Conservation (phyloP, 2,888 invertebrate species). For the Muscina levida region DNA sequence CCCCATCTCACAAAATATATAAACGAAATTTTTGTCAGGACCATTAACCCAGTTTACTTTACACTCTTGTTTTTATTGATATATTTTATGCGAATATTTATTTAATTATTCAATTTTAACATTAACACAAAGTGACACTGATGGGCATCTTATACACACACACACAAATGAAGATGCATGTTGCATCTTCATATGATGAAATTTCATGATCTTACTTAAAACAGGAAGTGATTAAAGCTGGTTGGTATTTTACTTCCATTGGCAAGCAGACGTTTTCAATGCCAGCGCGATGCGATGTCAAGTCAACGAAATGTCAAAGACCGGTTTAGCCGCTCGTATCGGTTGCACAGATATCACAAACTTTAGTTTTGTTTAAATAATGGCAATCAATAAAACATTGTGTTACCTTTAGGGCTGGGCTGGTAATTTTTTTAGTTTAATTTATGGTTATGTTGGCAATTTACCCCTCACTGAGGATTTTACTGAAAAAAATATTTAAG, state of each 20-base stretch:
- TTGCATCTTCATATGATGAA: no score
- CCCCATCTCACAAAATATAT: no score
- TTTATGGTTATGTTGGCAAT: constrained; percentile 8
- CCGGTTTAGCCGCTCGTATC: no score
- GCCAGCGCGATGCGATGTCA: neutral
- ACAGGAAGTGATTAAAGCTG: constrained; percentile 2
- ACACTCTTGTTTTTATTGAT: no score
- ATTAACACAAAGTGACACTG: no score
- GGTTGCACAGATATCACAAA: neutral
- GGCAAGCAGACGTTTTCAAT: neutral
- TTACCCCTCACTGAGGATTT: neutral
- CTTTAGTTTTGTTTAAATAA: constrained; percentile 11
- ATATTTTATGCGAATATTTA: no score
- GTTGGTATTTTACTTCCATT: neutral
- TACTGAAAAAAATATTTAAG: neutral
- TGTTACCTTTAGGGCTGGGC: neutral
- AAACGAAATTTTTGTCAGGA: no score
- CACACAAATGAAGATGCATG: no score
- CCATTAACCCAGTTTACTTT: no score
- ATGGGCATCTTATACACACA: no score
- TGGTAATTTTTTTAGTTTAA: neutral
- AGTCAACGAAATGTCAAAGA: no score
- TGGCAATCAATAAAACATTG: neutral
- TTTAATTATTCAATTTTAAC: no score
- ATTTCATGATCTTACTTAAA: neutral